Base-by-base conservation (phyloP, 2,113 vertebrate genomes). In the Perca fluviatilis region DNA sequence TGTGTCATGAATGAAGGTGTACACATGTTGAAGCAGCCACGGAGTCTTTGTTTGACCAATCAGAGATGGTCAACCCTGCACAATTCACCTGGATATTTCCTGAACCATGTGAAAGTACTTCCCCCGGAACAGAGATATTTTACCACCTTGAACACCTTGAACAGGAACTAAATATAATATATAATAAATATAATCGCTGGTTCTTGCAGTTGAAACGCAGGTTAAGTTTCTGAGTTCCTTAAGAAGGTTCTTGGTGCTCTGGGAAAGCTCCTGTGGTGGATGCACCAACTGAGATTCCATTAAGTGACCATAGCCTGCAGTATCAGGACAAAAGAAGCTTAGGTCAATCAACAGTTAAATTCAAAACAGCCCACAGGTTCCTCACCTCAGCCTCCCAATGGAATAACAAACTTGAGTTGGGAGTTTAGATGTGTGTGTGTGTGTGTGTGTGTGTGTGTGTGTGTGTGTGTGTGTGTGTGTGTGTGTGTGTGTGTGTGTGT, bases 281-380 rank as follows among this genome's bases (percentile, higher is more conserved):
- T 53, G 49, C 0, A 7, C 5, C 10, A 13, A 8, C 8, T 33
- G 25, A n/a, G 0, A 63, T 13, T n/a, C 46, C 15, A 23, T 19
- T 25, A 14, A 51, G 53, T 27, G 30, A 18, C 10, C 9, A 23
- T 14, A 27, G 51, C 18, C 13, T 54, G 49, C 0, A 69, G 25
- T 21, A 18, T 49, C 3, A 43, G 53, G 51, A 64, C 47, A 14
- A 53, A 18, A 53, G n/a, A 23, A 15, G 19, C 16, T 46, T 8
- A 5, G 46, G 76, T 62, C 58, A 68, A 68, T 68, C 43, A 76
- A 63, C 27, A 33, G 36, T 66, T 62, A 65, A 78, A 63, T 69
- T 69, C 68, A 58, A 77, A 86, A 60, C 49, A 63, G 33, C 18
- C 47, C 54, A 54, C 64, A 68, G 50, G 54, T 64, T 54, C 54